Base-by-base conservation (phyloP, 2,888 invertebrate genomes). In the Caenorhabditis drosophilae region DNA sequence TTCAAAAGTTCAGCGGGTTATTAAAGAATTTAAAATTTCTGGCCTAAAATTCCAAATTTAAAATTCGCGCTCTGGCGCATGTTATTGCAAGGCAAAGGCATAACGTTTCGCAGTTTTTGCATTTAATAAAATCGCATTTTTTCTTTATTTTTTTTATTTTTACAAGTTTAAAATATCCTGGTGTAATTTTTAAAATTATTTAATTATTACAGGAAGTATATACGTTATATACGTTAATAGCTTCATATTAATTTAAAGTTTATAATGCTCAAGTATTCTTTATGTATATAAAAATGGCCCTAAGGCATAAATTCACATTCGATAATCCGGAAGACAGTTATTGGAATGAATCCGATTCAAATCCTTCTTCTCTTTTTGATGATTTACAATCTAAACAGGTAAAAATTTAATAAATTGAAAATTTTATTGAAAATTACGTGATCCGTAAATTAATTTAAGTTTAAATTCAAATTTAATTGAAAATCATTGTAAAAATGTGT, bases 241-340 rank as follows among this genome's bases (percentile, higher is more conserved):
- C n/a, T n/a, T n/a, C n/a, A n/a, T n/a, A n/a, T n/a, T n/a, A n/a
- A n/a, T n/a, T n/a, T 31, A 31, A 31, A 31, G 12, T 31, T 31
- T 31, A 31, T 31, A 31, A 31, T 31, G 7, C 31, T 9, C 31
- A 6, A 31, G 31, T 31, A 31, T 12, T 31, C 31, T 6, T 31
- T 31, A 31, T 31, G 31, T 31, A 9, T 27, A 27, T 16, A 40
- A 48, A 42, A 22, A 77, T 75, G 77, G 66, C 72, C 23, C 41
- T 70, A 11, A 68, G 75, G 22, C 66, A 72, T 18, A 70, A 77
- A 57, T 80, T 80, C 62, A 76, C 72, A 16, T 80, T 80, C 48
- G 78, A 79, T 36, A 67, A 78, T 42, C 80, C 80, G 0, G 80
- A 80, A 49, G 80, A 80, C 52, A 74, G 75, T 40, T 76, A 75